Conservation (phyloP, 2,888 invertebrate species). For the Cerastoderma edule region DNA sequence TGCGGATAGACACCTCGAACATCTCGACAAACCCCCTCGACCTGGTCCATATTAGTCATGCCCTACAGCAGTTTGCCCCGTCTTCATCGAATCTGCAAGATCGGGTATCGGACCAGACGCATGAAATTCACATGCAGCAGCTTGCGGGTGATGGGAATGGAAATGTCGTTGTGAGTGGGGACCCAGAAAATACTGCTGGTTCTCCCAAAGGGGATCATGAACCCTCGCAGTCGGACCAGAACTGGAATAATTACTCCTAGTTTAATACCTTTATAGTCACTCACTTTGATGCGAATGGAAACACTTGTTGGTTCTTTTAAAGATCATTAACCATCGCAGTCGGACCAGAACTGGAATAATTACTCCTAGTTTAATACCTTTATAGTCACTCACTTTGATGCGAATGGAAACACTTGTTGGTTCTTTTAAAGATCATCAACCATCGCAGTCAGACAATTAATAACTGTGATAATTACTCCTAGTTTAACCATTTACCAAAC, state of each 20-base stretch:
- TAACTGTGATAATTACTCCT: neutral
- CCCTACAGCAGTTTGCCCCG: conserved; percentile 69
- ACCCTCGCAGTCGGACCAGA: conserved; percentile 7
- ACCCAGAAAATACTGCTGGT: too few species aligned
- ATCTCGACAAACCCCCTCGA: conserved; percentile 73
- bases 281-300: too few species aligned
- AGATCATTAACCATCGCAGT: conserved; percentile 7
- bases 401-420: too few species aligned
- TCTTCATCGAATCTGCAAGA: too few species aligned
- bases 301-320: too few species aligned
- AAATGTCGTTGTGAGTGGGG: too few species aligned
- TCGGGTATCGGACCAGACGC: too few species aligned
- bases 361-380: conserved; percentile 13
- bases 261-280: too few species aligned
- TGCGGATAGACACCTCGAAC: conserved; percentile 65
- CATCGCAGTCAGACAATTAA: too few species aligned
- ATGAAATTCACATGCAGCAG: too few species aligned
- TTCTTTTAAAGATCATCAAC: conserved; percentile 3
- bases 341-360: conserved; percentile 5
- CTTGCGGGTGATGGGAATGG: too few species aligned
- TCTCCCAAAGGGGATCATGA: neutral
- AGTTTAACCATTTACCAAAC: neutral
- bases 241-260: conserved; percentile 11
- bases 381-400: too few species aligned
- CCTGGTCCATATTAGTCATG: conserved; percentile 73